Evolutionary conservation across 2,888 invertebrate species (phyloP), one percentile per base, ranked within the genome.

Genomic region (Chalcis sispes): DNA sequence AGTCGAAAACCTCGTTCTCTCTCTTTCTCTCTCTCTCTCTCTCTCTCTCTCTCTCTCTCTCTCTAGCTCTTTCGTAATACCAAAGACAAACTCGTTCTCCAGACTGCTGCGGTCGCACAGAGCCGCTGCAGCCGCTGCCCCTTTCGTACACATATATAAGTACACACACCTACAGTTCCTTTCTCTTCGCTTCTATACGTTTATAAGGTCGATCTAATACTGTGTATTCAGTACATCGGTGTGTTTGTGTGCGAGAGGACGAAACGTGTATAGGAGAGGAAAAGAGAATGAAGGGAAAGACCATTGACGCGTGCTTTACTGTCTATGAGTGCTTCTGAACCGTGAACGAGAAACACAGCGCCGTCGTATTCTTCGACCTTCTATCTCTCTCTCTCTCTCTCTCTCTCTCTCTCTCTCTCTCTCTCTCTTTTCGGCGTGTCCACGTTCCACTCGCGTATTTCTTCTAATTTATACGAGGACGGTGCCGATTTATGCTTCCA

Each of bases 71-170:
- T 71, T 76, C 80, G 79, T 86, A 85, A 86, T 85, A 83, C 84
- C 85, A 83, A 85, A 85, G 85, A 85, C 86, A 86, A 86, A 87
- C 86, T 85, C 84, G 81, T 80, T 77, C 77, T 78, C 78, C 75
- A 77, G 79, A 80, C 81, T 79, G 79, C 79, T 80, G 80, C 40
- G 75, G 79, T 81, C 73, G 76, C 69, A 13, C n/a, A 23, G 65
- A 32, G 20, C 62, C 29, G 62, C 62, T n/a, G 25, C 18, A 5
- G 13, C 62, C 27, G 46, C 27, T 15, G 10, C 62, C 29, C 25
- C 27, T 42, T 10, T 25, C 25, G 27, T 64, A 29, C 29, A 56
- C 29, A 42, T 29, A 20, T 46, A 50, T 50, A 20, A 18, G 13
- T 46, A 64, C 29, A 48, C 27, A 10, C 42, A 18, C 13, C 42